Percentiles rank a stretch among this genome's conserved stretches.
Evolutionary conservation across 2,113 vertebrate genomes (phyloP).

Genomic region (Channa maculata): DNA sequence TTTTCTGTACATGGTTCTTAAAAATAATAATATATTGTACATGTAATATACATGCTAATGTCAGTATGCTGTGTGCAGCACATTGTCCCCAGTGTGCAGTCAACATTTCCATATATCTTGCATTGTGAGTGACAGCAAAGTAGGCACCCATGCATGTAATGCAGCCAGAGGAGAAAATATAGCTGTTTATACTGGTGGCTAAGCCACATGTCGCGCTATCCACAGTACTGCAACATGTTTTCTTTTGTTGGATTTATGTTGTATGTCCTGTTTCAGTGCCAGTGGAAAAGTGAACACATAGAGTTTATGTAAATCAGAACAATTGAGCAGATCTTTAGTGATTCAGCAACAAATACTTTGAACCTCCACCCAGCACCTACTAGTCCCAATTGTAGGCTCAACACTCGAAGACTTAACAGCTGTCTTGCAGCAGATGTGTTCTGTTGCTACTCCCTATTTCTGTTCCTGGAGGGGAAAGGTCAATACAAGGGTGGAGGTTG

Average conservation of each 20-base stretch:
- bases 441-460: slow-evolving; percentile 65
- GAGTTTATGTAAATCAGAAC: slow-evolving; percentile 48
- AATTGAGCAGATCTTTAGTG: slow-evolving; percentile 59
- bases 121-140: slow-evolving; percentile 67
- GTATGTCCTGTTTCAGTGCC: slow-evolving; percentile 10
- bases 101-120: slow-evolving; percentile 72
- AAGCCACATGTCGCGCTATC: neutral
- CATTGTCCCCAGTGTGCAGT: slow-evolving; percentile 21
- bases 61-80: slow-evolving; percentile 10
- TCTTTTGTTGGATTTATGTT: slow-evolving; percentile 1
- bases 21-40: slow-evolving; percentile 8
- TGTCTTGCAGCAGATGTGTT: slow-evolving; percentile 83
- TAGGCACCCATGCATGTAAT: slow-evolving; percentile 70
- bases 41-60: slow-evolving; percentile 18
- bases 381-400: slow-evolving; percentile 64
- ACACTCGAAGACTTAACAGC: slow-evolving; percentile 81
- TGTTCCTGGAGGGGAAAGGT: slow-evolving; percentile 78
- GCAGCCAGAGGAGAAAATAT: slow-evolving; percentile 55
- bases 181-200: slow-evolving; percentile 35
- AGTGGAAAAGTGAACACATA: slow-evolving; percentile 1
- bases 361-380: slow-evolving; percentile 14
- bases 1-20: too few species aligned
- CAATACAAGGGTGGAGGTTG: slow-evolving; percentile 67
- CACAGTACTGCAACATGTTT: too few species aligned
- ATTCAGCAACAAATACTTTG: slow-evolving; percentile 66